These are phyloP conservation scores for Cosmia trapezina DNA, from an alignment of 2,888 invertebrate genomes.

Conservation along the genomic window DNA sequence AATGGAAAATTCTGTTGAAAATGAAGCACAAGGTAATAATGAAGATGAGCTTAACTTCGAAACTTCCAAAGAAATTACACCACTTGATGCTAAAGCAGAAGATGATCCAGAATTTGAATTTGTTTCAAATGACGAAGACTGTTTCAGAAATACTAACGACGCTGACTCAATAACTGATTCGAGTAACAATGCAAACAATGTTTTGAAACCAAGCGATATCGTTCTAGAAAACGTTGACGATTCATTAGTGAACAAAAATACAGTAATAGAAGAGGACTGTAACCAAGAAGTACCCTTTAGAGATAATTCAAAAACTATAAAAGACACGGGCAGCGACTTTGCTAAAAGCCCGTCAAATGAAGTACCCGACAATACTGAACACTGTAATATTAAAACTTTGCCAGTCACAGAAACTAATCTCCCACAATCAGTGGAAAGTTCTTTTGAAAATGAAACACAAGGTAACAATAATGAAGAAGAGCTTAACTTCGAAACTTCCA, in stretches of 20 bases:
- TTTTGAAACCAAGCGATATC: conserved; percentile 21
- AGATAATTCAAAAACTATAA: conserved; percentile 1
- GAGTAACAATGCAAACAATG: conserved; percentile 33
- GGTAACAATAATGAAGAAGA: conserved; percentile 5
- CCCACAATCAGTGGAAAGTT: conserved; percentile 18
- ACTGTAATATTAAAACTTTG: conserved; percentile 17
- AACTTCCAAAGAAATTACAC: conserved; percentile 1
- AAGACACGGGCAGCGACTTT: neutral
- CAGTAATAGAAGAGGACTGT: conserved; percentile 14
- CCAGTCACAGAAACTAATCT: conserved; percentile 4
- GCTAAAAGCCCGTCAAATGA: conserved; percentile 16
- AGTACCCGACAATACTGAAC: conserved; percentile 1
- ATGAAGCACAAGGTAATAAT: neutral
- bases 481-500: neutral
- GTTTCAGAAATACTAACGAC: conserved; percentile 2
- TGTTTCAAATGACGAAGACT: conserved; percentile 21
- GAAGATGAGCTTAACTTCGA: neutral
- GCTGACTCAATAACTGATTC: conserved; percentile 49
- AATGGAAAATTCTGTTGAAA: conserved; percentile 17
- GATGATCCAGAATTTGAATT: conserved; percentile 4
- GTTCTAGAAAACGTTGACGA: conserved; percentile 27
- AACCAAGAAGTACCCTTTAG: conserved; percentile 2
- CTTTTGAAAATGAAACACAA: conserved; percentile 3
- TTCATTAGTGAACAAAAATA: conserved; percentile 18
- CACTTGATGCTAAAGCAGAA: neutral